Base-by-base conservation (phyloP, 2,888 invertebrate species). In the Euzetes globulus region DNA sequence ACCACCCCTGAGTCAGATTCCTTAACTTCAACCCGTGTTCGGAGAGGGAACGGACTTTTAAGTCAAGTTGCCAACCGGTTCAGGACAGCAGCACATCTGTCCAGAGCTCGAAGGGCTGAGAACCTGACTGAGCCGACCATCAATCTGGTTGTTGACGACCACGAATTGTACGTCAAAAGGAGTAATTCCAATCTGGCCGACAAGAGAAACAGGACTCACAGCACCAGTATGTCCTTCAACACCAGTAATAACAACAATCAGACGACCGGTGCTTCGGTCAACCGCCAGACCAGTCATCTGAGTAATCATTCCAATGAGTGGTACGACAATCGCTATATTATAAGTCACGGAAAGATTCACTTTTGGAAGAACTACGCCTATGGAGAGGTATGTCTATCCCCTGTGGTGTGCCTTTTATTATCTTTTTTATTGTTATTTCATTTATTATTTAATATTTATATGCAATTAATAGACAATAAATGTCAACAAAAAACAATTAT, bases 341-440 rank as follows among this genome's bases (percentile, higher is more conserved):
- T 68, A 41, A 41, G 22, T 22, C 68, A 41, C 22, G 74, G 74
- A 25, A 55, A 37, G 11, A 25, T 74, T n/a, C 68, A 70, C 22
- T 74, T 74, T 29, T 74, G 74, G 74, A 73, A 73, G 50, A 73
- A 73, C 25, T 73, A 50, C 50, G 19, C 17, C 15, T 73, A 50
- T 17, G 73, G 27, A 25, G 73, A 73, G 73, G 73, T 73, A 25
- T 22, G 50, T 41, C 4, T 19, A 3, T n/a, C n/a, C n/a, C n/a
- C n/a, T n/a, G n/a, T n/a, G n/a, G n/a, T n/a, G n/a, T n/a, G n/a
- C n/a, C 41, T 9, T 1, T 41, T 1, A 9, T 45, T 9, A 45
- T 45, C 15, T 45, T 13, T 41, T 41, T 41, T 41, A 41, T 41
- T 7, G 41, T 13, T 45, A n/a, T 52, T 19, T 13, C 19, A 52